A percentile compares a stretch with the other conserved stretches of the same genome.
These are phyloP conservation scores for Akabosia matsudoensis DNA, from an alignment of 1,140 invertebrate species.

Conservation along the genomic window DNA sequence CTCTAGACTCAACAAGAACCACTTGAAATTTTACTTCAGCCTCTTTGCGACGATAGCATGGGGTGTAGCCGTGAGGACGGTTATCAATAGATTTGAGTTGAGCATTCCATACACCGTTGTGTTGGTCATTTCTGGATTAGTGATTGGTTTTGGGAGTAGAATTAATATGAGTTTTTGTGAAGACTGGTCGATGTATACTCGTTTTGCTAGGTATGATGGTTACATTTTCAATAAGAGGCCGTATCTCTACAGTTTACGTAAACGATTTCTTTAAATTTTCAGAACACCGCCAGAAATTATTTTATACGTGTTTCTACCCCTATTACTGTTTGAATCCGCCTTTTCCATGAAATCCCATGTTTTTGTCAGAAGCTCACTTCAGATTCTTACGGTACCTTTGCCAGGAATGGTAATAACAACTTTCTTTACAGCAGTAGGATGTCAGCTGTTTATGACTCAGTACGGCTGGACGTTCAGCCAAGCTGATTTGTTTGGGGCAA, in stretches of 20 bases:
- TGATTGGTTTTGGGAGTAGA: slow-evolving; percentile 5
- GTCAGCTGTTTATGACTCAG: slow-evolving; percentile 12
- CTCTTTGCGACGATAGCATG: slow-evolving; percentile 22
- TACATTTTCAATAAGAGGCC: neutral
- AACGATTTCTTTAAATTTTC: neutral
- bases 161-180: neutral
- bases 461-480: slow-evolving; percentile 44
- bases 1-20: slow-evolving; percentile 2
- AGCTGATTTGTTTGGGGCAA: slow-evolving; percentile 52
- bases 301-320: slow-evolving; percentile 18
- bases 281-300: slow-evolving; percentile 19
- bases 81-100: slow-evolving; percentile 11
- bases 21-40: slow-evolving; percentile 26
- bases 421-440: slow-evolving; percentile 1
- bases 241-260: neutral
- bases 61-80: slow-evolving; percentile 20
- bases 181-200: slow-evolving; percentile 2
- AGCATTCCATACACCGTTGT: slow-evolving; percentile 20
- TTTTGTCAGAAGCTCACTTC: neutral
- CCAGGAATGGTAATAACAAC: slow-evolving; percentile 36
- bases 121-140: slow-evolving; percentile 1
- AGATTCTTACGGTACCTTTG: slow-evolving; percentile 32
- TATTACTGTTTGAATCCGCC: slow-evolving; percentile 17
- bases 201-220: slow-evolving; percentile 18
- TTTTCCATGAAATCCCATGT: slow-evolving; percentile 28